Percentiles rank a stretch among this genome's conserved stretches.
Evolutionary conservation across 2,797 vertebrate genomes (phyloP).

Genomic region (Astyanax mexicanus): DNA sequence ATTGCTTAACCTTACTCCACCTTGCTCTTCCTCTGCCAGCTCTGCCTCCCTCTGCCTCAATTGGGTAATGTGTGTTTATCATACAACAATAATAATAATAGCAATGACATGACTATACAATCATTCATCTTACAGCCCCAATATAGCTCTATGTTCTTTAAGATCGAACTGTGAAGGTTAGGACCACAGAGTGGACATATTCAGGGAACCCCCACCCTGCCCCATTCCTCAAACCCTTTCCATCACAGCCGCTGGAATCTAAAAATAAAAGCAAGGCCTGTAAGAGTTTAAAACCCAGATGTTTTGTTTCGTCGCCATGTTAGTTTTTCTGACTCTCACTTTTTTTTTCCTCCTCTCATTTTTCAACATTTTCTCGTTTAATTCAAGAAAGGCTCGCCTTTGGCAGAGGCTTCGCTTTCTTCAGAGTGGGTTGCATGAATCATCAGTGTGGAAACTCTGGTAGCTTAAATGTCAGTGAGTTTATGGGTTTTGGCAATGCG

Average conservation of each 20-base stretch:
- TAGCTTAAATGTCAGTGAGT: constrained; percentile 42
- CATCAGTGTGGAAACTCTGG: constrained; percentile 58
- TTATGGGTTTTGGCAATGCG: constrained; percentile 33
- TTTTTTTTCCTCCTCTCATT: neutral
- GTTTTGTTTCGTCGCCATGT: constrained; percentile 2
- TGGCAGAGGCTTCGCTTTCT: constrained; percentile 37
- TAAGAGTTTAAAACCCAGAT: constrained; percentile 10
- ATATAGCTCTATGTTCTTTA: too few relatives aligned
- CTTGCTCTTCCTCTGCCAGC: too few relatives aligned
- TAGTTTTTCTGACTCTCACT: neutral
- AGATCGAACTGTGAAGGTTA: too few relatives aligned
- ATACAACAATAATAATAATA: too few relatives aligned
- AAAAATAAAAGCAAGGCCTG: neutral
- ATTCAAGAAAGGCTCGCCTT: constrained; percentile 43
- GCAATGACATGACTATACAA: too few relatives aligned
- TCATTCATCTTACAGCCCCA: too few relatives aligned
- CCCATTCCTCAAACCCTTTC: neutral
- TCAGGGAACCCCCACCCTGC: too few relatives aligned
- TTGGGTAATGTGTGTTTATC: too few relatives aligned
- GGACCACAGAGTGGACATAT: neutral
- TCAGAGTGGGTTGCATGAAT: constrained; percentile 48
- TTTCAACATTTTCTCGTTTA: too few relatives aligned
- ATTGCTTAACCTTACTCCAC: too few relatives aligned
- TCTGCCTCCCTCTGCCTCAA: too few relatives aligned
- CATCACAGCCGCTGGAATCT: neutral